phyloP scores from a whole-genome alignment of 2,113 vertebrate species.

The Protomyctophum bolini region DNA sequence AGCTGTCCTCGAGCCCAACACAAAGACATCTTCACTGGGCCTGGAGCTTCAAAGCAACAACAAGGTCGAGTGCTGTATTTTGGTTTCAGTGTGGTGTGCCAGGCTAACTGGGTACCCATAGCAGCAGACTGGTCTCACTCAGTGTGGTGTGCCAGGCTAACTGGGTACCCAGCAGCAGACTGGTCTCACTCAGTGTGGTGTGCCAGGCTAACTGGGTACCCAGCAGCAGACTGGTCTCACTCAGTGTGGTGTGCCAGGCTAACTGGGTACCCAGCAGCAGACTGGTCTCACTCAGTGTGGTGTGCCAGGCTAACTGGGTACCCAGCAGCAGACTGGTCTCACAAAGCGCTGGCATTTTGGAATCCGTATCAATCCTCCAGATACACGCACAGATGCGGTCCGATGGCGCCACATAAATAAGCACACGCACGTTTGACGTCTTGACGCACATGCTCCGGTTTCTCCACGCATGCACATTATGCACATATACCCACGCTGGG shows the following conservation, averaged over 20 bases:
- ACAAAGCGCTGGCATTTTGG: too few relatives aligned
- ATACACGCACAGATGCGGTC: neutral
- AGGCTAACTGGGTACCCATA: constrained; percentile 25
- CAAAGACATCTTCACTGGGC: constrained; percentile 61
- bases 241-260: constrained; percentile 25
- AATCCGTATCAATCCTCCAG: neutral
- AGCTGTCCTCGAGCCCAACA: constrained; percentile 53
- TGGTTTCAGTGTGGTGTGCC: constrained; percentile 35
- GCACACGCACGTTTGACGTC: too few relatives aligned
- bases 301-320: constrained; percentile 26
- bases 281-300: constrained; percentile 6
- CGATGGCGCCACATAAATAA: too few relatives aligned
- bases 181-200: constrained; percentile 15
- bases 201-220: constrained; percentile 26
- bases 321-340: neutral
- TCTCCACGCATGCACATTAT: neutral
- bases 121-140: neutral
- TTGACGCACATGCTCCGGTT: too few relatives aligned
- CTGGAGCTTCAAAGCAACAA: constrained; percentile 59
- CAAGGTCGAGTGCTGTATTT: constrained; percentile 70
- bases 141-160: neutral
- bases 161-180: constrained; percentile 19
- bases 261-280: constrained; percentile 21
- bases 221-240: neutral
- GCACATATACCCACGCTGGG: too few relatives aligned